These are phyloP conservation scores for Mormyrus lacerda DNA, from an alignment of 2,113 vertebrate genomes.

Conservation along the genomic window DNA sequence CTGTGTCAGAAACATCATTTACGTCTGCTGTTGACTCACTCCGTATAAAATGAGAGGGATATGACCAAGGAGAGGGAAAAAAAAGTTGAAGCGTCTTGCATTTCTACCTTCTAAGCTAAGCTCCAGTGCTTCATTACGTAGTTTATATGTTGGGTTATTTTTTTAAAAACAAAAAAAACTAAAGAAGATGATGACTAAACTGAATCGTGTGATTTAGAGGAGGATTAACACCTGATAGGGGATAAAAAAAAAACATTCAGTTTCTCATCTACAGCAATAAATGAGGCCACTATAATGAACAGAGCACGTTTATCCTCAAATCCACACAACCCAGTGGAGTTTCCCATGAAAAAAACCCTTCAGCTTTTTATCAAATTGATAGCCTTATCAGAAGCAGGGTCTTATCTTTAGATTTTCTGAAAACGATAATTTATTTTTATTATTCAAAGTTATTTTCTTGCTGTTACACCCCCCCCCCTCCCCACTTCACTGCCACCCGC, in stretches of 20 bases:
- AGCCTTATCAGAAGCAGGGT: background rate
- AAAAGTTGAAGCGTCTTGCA: conserved; percentile 45
- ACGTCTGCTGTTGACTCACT: conserved; percentile 63
- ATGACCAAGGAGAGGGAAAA: conserved; percentile 54
- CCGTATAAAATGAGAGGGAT: conserved; percentile 64
- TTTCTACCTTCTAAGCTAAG: conserved; percentile 43
- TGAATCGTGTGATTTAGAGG: background rate
- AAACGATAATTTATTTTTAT: conserved; percentile 1
- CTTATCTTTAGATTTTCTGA: background rate
- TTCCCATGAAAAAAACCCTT: background rate
- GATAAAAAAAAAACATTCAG: background rate
- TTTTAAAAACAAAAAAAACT: background rate
- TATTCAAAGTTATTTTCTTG: background rate
- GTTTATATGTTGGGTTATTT: conserved; percentile 29
- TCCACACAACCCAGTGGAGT: background rate
- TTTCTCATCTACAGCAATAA: background rate
- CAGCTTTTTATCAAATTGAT: conserved; percentile 5
- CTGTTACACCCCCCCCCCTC: background rate
- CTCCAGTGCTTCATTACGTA: background rate
- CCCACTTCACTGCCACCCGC: background rate
- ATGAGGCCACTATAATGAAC: background rate
- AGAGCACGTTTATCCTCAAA: conserved; percentile 4
- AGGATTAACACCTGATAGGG: background rate
- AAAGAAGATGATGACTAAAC: background rate
- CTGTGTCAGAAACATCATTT: conserved; percentile 65